Base-by-base conservation (phyloP, 2,888 invertebrate genomes). In the Cyclophora punctaria region DNA sequence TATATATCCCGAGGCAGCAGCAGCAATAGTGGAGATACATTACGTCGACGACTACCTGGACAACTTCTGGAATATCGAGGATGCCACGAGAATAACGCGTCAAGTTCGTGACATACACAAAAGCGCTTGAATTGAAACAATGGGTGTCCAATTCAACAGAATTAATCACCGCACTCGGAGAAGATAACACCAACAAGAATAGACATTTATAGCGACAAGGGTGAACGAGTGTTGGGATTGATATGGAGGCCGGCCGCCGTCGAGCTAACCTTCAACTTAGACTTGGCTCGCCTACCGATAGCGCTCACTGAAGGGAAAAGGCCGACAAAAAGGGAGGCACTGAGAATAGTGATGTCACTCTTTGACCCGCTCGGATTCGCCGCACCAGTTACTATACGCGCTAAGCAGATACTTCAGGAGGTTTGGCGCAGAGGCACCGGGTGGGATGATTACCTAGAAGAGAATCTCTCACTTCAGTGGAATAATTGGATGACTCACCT, bases 51-150 rank as follows among this genome's bases (percentile, higher is more conserved):
- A 55, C 3, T 49, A 47, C 3, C n/a, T 48, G 2, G 48, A 48
- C 2, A 50, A 50, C 35, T 55, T 49, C 44, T 43, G 44, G 3
- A 35, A 7, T 4, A 20, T 45, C 2, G 48, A 49, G 7, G 50
- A 50, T 7, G 55, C 51, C 2, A 35, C 20, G 1, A 37, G n/a
- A 2, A 48, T 34, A 2, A 34, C 51, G 2, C n/a, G n/a, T 0
- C n/a, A 33, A 3, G 49, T 51, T 3, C 7, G 41, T 3, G 33
- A 4, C 2, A 41, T 50, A 3, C 46, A 50, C 34, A 3, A n/a
- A 41, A 6, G 5, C 37, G 53, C 63, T 63, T 47, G 70, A 75
- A 44, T 71, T 71, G 5, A 20, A 55, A 6, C 55, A 55, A 5
- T 47, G 57, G 42, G 42, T 52, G 0, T 44, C 46, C 1, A 56